A percentile compares a stretch with the other conserved stretches of the same genome.
Conservation (phyloP, 2,888 invertebrate genomes). For the Dynastes grantii region DNA sequence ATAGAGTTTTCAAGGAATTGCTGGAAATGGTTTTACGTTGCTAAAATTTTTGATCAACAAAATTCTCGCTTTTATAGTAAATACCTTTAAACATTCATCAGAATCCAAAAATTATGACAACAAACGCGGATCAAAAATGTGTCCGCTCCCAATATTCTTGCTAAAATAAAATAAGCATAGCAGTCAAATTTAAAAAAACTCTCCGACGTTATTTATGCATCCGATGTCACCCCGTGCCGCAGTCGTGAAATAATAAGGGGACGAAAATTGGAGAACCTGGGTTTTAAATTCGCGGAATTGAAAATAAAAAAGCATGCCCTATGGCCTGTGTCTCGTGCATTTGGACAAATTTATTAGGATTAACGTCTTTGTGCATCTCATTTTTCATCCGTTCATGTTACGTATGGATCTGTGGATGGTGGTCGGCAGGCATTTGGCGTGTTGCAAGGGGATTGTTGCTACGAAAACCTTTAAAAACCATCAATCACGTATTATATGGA, state of each 20-base stretch:
- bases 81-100: neutral
- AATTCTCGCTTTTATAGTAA: no score
- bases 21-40: no score
- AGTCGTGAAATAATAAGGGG: slow-evolving; percentile 11
- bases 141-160: neutral
- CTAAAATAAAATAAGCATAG: neutral
- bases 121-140: slow-evolving; percentile 6
- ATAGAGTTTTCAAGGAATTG: no score
- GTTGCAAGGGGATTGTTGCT: no score
- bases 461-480: no score
- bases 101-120: neutral
- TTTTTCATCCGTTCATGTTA: neutral
- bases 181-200: slow-evolving; percentile 22
- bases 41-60: no score
- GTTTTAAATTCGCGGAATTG: slow-evolving; percentile 4
- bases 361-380: neutral
- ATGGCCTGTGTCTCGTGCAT: neutral
- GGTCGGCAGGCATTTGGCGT: no score
- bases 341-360: slow-evolving; percentile 24
- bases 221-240: neutral
- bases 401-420: no score
- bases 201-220: slow-evolving; percentile 13
- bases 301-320: slow-evolving; percentile 15
- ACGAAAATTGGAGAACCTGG: neutral
- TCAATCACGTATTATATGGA: no score